Conservation (phyloP, 2,888 invertebrate species). For the Callyntrura sp. region DNA sequence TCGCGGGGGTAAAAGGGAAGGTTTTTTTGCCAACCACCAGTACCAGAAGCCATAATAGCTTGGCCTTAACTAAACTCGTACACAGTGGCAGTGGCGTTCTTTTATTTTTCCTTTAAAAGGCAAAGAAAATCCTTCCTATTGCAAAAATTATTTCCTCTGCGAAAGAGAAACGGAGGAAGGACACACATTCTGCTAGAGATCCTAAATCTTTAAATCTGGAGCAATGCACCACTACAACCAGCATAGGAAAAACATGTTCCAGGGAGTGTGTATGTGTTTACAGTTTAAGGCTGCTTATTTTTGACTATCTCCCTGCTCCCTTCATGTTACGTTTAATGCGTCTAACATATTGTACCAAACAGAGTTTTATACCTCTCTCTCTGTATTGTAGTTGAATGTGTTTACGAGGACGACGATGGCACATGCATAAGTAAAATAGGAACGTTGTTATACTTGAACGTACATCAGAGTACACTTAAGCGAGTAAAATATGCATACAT, state of each 20-base stretch:
- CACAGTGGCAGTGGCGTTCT: not conserved
- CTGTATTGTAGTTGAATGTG: not conserved
- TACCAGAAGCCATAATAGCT: not conserved
- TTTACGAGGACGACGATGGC: conserved; percentile 7
- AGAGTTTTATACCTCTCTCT: not conserved
- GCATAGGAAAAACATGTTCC: too few relatives aligned
- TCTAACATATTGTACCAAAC: not conserved
- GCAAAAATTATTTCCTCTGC: conserved; percentile 43
- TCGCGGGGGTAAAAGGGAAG: conserved; percentile 7
- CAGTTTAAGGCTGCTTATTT: not conserved
- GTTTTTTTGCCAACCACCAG: conserved; percentile 26
- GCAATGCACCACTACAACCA: conserved; percentile 16
- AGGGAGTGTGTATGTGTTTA: not conserved
- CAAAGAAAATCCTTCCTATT: conserved; percentile 10
- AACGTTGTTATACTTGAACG: not conserved
- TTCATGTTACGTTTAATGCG: not conserved
- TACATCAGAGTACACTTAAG: not conserved
- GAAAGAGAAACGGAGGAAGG: conserved; percentile 47
- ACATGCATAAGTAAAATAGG: conserved; percentile 15
- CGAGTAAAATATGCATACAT: conserved; percentile 31
- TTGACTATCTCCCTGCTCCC: not conserved
- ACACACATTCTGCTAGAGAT: conserved; percentile 9
- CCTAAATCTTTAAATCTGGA: conserved; percentile 64
- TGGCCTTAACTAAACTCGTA: not conserved
- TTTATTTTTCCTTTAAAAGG: conserved; percentile 1